Percentiles rank a stretch among this genome's conserved stretches.
phyloP scores from a whole-genome alignment of 2,797 vertebrate species.

The Phylloscopus collybita region DNA sequence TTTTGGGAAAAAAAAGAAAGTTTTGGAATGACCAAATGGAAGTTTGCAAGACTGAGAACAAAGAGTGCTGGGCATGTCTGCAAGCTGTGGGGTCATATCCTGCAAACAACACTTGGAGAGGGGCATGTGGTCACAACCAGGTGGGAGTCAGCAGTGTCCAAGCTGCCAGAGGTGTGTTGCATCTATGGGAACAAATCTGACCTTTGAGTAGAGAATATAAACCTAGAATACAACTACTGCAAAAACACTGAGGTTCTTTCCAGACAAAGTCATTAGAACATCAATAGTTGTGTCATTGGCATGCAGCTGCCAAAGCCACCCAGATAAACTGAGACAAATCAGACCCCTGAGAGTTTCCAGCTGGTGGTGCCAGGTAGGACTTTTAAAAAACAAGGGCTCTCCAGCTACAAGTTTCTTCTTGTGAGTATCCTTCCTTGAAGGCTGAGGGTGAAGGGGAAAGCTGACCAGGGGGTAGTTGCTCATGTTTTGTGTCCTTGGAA shows the following conservation, averaged over 20 bases:
- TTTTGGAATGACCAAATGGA: not conserved
- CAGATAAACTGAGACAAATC: not conserved
- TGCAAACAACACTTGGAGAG: rapidly evolving
- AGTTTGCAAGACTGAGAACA: not conserved
- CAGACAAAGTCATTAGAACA: not conserved
- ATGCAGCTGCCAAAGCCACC: not conserved
- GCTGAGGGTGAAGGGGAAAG: not conserved
- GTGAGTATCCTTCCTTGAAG: too few relatives aligned
- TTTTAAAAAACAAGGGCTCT: not conserved
- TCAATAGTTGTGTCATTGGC: not conserved
- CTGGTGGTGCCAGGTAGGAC: not conserved
- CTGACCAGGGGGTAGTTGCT: rapidly evolving
- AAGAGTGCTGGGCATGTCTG: not conserved
- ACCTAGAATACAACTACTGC: not conserved
- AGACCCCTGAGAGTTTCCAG: not conserved
- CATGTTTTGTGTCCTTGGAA: rapidly evolving
- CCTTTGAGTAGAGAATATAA: not conserved
- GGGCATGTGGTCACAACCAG: not conserved
- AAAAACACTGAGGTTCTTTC: not conserved
- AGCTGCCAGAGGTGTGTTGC: not conserved
- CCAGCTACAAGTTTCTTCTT: not conserved
- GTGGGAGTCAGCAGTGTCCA: not conserved
- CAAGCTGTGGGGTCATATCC: not conserved
- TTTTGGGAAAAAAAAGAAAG: not conserved
- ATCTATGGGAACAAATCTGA: not conserved